Base-by-base conservation (phyloP, 2,888 invertebrate species). In the Eristalis arbustorum region DNA sequence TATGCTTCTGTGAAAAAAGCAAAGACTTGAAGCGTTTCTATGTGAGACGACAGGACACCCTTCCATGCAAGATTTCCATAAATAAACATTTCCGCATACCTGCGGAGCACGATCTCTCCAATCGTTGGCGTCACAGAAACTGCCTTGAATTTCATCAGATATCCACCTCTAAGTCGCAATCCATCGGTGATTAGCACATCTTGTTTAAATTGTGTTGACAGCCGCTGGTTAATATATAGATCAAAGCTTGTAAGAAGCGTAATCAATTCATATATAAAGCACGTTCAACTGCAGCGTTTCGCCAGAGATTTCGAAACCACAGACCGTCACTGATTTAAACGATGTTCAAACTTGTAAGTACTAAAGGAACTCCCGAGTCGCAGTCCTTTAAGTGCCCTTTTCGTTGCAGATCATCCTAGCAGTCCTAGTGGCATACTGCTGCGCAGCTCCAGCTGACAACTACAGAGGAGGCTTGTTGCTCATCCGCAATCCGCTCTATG, bases 251-350 rank as follows among this genome's bases (percentile, higher is more conserved):
- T 49, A 56, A 31, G 73, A 82, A 68, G 49, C 85, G 78, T 82
- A 78, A 62, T 72, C 67, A 76, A 68, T 68, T 56, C 61, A 79
- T 72, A 79, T 79, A 79, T 37, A 79, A 79, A 71, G 57, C 14
- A 18, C 18, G 42, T 22, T 22, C 64, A 56, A 14, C 22, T 69
- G 28, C 23, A 77, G 13, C 40, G n/a, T 22, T 13, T 25, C 11
- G 37, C 31, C 67, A 67, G 61, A 67, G 13, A 68, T 25, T 63
- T 18, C 34, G 56, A 68, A 63, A 57, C 57, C 62, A 14, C 40
- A 61, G 14, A 59, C 37, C 8, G 11, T 59, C 59, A n/a, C 5
- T 18, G 14, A 22, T 11, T 6, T 10, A 61, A 42, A 59, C 42
- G 34, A 72, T 72, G 72, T 42, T 14, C 66, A 72, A 72, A 67